phyloP scores from a whole-genome alignment of 1,140 invertebrate species.

The Camponotus floridanus region DNA sequence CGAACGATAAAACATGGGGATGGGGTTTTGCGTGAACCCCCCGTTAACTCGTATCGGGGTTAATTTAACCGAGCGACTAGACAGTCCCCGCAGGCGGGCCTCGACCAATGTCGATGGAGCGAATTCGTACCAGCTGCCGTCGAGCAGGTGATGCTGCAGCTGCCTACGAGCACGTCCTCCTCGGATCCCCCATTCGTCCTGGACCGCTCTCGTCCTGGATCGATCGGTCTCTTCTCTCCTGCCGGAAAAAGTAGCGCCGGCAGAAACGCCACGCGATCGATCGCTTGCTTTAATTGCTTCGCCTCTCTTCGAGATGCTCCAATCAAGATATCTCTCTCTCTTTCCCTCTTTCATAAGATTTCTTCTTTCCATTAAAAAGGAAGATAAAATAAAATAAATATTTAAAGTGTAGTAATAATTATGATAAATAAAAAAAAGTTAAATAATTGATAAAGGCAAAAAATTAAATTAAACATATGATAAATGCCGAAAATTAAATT shows the following conservation, averaged over 20 bases:
- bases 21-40: background rate
- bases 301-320: background rate
- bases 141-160: slow-evolving; percentile 81
- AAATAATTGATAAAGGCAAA: too few species aligned
- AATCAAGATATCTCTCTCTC: background rate
- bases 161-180: slow-evolving; percentile 66
- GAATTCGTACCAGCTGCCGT: slow-evolving; percentile 71
- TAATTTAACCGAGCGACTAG: slow-evolving; percentile 63
- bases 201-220: slow-evolving; percentile 57
- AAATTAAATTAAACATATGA: too few species aligned
- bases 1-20: background rate
- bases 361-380: background rate
- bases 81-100: slow-evolving; percentile 32
- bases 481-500: too few species aligned
- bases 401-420: background rate
- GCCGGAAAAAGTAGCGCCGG: slow-evolving; percentile 21
- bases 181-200: slow-evolving; percentile 54
- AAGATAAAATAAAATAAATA: background rate
- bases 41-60: slow-evolving; percentile 44
- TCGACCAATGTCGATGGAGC: slow-evolving; percentile 19
- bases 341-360: background rate
- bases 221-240: slow-evolving; percentile 8
- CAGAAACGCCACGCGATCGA: slow-evolving; percentile 40
- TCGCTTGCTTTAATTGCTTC: slow-evolving; percentile 45
- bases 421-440: too few species aligned